Base-by-base conservation (phyloP, 2,888 invertebrate species). In the Pristionchus fissidentatus region DNA sequence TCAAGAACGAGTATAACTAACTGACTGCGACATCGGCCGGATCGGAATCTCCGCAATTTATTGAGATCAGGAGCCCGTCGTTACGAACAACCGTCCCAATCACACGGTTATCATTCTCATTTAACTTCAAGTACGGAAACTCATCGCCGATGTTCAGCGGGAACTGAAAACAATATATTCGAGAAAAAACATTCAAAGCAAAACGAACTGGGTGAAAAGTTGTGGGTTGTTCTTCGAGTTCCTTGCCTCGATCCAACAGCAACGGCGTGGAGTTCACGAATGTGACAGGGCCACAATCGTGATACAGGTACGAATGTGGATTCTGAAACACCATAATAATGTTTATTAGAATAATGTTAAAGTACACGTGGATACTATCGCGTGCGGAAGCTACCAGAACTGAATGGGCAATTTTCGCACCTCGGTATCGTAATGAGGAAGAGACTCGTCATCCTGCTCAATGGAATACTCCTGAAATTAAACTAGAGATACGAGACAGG, bases 141-240 rank as follows among this genome's bases (percentile, higher is more conserved):
- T 77, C 75, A 41, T 77, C 75, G 49, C 75, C 75, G 29, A 77
- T 13, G 8, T 19, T 49, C 29, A 77, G 32, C 19, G 75, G 75
- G 22, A 77, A 49, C 75, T 77, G 26, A 75, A 46, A 5, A n/a
- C 43, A 38, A 10, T 19, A 38, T 32, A 32, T 35, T 13, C 38
- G 5, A 15, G 41, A 13, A 41, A 15, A 32, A 22, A 35, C 19
- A 38, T n/a, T 38, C 8, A 66, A 22, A 13, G 62, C 15, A 41
- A 3, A 66, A 66, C 75, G 1, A 26, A 75, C 75, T 29, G 43
- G 5, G 49, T 75, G 43, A 46, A 75, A 75, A 7, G 46, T 41
- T 26, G 75, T 75, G 26, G 15, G 43, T 13, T 46, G 2, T 75
- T 41, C 75, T n/a, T 66, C 38, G 66, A 66, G 66, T 22, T 66